These are phyloP conservation scores for Eurypyga helias DNA, from an alignment of 2,113 vertebrate genomes.

Conservation along the genomic window DNA sequence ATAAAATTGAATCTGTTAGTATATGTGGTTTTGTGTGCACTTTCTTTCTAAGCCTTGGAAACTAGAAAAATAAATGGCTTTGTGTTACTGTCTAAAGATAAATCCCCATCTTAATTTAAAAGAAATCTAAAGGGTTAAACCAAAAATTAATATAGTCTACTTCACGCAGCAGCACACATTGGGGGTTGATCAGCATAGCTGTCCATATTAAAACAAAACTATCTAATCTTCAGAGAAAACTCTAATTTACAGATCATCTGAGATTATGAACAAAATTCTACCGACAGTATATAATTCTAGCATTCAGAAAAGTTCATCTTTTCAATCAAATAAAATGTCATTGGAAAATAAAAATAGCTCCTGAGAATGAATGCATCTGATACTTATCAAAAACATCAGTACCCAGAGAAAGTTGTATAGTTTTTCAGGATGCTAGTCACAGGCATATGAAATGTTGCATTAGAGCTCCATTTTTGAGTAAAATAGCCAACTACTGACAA, in stretches of 20 bases:
- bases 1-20: background rate
- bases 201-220: background rate
- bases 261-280: background rate
- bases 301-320: background rate
- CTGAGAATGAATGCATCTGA: background rate
- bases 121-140: background rate
- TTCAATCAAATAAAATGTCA: background rate
- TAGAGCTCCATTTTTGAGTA: background rate
- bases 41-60: background rate
- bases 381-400: background rate
- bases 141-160: background rate
- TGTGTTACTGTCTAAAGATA: background rate
- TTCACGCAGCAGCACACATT: background rate
- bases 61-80: background rate
- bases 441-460: background rate
- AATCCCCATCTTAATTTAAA: background rate
- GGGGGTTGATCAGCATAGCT: background rate
- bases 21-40: background rate
- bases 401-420: background rate
- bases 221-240: background rate
- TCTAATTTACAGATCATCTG: background rate
- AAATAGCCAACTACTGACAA: background rate
- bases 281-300: background rate
- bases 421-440: background rate
- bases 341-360: background rate